Conservation (phyloP, 2,888 invertebrate genomes). For the Antitype chi region DNA sequence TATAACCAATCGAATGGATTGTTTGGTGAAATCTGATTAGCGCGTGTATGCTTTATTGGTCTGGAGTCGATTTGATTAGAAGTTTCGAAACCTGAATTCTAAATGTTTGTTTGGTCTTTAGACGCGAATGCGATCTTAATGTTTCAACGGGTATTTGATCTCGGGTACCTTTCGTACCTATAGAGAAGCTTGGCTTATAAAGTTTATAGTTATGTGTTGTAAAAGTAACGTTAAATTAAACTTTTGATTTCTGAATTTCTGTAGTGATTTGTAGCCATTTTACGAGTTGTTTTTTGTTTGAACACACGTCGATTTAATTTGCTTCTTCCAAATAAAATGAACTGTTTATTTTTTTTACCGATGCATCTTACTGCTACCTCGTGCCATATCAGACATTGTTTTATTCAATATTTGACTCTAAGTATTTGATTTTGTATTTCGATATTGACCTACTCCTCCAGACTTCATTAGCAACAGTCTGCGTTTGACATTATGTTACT, state of each 20-base stretch:
- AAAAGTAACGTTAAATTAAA: conserved; percentile 31
- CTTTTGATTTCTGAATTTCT: conserved; percentile 31
- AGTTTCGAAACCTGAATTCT: conserved; percentile 63
- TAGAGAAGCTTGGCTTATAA: conserved; percentile 21
- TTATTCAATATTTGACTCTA: not conserved
- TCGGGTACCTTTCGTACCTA: conserved; percentile 15
- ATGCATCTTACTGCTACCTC: not conserved
- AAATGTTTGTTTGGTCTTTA: conserved; percentile 59
- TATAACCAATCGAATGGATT: conserved; percentile 83
- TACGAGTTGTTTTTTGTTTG: conserved; percentile 11
- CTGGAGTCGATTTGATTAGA: conserved; percentile 64
- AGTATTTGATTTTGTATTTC: not conserved
- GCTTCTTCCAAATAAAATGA: not conserved
- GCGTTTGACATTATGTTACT: conserved; percentile 34
- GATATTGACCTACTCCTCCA: conserved; percentile 5
- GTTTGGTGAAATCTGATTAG: conserved; percentile 85
- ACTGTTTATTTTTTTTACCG: conserved; percentile 18
- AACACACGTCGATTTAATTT: conserved; percentile 8
- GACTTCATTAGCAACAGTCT: conserved; percentile 31
- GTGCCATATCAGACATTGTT: not conserved
- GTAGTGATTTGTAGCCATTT: conserved; percentile 1
- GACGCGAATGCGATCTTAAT: conserved; percentile 50
- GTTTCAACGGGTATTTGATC: conserved; percentile 50
- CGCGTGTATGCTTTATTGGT: conserved; percentile 70
- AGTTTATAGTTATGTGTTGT: conserved; percentile 39